Conservation (phyloP, 1,140 invertebrate genomes). For the Scaptodrosophila lebanonensis region DNA sequence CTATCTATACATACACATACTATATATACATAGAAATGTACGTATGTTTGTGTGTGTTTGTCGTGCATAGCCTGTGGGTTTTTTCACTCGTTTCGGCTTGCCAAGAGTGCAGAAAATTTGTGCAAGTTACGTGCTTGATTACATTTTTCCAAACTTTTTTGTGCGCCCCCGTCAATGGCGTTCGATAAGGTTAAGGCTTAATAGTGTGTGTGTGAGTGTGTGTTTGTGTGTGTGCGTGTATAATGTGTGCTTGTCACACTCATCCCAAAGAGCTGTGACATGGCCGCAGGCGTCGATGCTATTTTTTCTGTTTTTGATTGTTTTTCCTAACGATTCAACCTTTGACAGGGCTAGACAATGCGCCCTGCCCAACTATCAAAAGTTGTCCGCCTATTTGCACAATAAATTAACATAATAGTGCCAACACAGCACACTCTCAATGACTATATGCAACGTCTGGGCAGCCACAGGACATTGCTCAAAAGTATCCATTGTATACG, state of each 20-base stretch:
- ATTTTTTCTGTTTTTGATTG: constrained; percentile 4
- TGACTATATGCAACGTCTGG: no score
- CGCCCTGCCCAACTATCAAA: no score
- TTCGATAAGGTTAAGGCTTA: constrained; percentile 52
- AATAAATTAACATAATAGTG: constrained; percentile 56
- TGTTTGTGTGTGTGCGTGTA: no score
- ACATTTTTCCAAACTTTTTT: constrained; percentile 64
- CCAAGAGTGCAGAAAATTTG: constrained; percentile 74
- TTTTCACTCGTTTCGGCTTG: constrained; percentile 58
- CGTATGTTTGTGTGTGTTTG: constrained; percentile 29
- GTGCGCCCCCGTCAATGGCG: constrained; percentile 24
- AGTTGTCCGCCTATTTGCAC: constrained; percentile 4
- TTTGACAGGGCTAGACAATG: no score
- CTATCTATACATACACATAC: constrained; percentile 11
- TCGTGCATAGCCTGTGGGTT: constrained; percentile 45
- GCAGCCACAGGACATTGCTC: no score
- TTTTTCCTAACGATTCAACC: not conserved
- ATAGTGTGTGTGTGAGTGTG: not conserved
- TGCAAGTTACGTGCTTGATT: constrained; percentile 75
- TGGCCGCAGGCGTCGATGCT: constrained; percentile 4
- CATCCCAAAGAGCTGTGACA: constrained; percentile 20
- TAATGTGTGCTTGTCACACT: no score
- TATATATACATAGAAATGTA: constrained; percentile 5
- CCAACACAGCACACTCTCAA: constrained; percentile 38
- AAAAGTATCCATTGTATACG: no score